phyloP scores from a whole-genome alignment of 1,140 invertebrate genomes.

The Bactericera cockerelli region DNA sequence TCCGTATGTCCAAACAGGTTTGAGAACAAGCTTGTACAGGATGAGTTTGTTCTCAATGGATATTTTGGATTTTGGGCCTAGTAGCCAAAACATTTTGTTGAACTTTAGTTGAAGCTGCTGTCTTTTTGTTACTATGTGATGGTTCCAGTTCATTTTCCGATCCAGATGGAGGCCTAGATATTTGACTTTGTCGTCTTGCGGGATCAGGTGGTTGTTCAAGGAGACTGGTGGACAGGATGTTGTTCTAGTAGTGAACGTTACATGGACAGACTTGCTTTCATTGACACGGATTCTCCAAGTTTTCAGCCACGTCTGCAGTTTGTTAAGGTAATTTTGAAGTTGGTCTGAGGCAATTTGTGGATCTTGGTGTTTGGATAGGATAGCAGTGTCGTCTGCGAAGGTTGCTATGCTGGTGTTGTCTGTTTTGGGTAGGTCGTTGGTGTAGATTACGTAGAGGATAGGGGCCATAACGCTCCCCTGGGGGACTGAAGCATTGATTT shows the following conservation, averaged over 20 bases:
- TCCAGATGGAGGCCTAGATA: slow-evolving; percentile 16
- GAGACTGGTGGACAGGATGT: background rate
- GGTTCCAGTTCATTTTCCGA: slow-evolving; percentile 9
- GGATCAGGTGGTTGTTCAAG: background rate
- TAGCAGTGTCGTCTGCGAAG: slow-evolving; percentile 25
- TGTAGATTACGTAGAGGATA: slow-evolving; percentile 25
- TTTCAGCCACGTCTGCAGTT: slow-evolving; percentile 19
- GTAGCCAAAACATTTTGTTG: slow-evolving; percentile 20
- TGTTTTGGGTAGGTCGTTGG: slow-evolving; percentile 24
- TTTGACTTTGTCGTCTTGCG: background rate
- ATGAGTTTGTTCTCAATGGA: slow-evolving; percentile 24
- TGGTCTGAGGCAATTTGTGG: slow-evolving; percentile 16
- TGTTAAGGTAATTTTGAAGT: slow-evolving; percentile 20
- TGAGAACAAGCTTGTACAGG: slow-evolving; percentile 24
- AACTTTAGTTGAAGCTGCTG: slow-evolving; percentile 12
- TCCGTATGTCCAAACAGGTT: slow-evolving; percentile 26
- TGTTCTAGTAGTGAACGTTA: slow-evolving; percentile 9
- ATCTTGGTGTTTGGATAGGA: slow-evolving; percentile 16
- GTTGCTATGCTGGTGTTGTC: slow-evolving; percentile 20
- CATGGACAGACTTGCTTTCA: background rate
- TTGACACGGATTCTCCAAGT: slow-evolving; percentile 18
- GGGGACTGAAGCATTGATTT: slow-evolving; percentile 21
- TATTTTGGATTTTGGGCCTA: slow-evolving; percentile 19
- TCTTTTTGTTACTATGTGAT: slow-evolving; percentile 9
- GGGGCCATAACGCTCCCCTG: slow-evolving; percentile 28